Percentiles rank a stretch among this genome's conserved stretches.
phyloP scores from a whole-genome alignment of 2,797 vertebrate genomes.

The Molossus molossus region DNA sequence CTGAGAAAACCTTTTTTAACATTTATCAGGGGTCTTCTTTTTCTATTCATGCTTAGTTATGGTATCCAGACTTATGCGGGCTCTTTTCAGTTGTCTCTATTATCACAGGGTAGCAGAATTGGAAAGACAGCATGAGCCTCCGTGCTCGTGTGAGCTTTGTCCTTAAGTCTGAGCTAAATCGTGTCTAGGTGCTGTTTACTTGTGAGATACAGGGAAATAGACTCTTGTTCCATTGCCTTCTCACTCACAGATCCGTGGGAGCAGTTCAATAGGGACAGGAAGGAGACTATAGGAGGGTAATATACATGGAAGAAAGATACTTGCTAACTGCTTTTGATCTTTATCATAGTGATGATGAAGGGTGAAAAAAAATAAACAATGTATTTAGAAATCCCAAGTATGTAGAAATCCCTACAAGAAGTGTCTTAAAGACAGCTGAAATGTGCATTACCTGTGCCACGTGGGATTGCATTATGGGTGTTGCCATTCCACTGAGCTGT shows the following conservation, averaged over 20 bases:
- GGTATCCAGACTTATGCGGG: background rate
- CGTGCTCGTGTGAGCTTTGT: background rate
- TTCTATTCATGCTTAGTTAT: background rate
- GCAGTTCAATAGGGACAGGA: too few relatives aligned
- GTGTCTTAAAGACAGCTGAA: background rate
- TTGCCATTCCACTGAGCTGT: background rate
- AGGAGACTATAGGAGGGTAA: background rate
- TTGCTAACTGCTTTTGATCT: background rate
- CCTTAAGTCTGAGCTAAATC: background rate
- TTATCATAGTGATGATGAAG: background rate
- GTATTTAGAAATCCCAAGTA: background rate
- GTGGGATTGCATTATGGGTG: background rate
- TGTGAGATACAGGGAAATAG: background rate
- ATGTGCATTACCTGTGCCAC: background rate
- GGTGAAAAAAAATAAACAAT: background rate
- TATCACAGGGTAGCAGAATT: background rate
- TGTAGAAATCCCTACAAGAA: background rate
- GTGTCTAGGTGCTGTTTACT: background rate
- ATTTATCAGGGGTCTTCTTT: background rate
- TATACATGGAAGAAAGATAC: background rate
- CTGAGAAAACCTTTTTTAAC: background rate
- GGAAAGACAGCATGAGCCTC: background rate
- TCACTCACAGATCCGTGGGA: background rate
- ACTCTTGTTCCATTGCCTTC: too few relatives aligned
- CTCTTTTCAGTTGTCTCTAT: background rate